Evolutionary conservation across 2,797 vertebrate genomes (phyloP).

Genomic region (Sebastes diploproa): DNA sequence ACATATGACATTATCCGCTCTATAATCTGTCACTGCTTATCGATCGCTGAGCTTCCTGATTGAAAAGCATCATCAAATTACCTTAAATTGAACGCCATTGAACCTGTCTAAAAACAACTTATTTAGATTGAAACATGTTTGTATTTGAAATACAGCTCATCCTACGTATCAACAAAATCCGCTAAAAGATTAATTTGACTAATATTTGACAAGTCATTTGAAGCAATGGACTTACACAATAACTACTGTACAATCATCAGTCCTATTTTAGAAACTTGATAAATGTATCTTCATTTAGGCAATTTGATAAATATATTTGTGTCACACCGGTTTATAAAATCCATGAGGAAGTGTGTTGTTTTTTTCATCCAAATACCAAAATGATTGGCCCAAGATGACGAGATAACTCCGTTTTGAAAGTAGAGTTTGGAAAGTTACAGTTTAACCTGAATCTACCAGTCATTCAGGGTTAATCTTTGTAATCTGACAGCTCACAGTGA

Average conservation of each 20-base stretch:
- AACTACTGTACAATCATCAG: neutral
- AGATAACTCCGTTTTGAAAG: conserved; percentile 51
- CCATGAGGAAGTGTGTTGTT: neutral
- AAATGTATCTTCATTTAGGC: neutral
- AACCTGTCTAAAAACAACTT: neutral
- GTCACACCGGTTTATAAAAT: neutral
- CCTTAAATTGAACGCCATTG: neutral
- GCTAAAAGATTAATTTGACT: neutral
- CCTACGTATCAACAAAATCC: neutral
- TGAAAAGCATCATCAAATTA: neutral
- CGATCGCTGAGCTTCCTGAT: neutral
- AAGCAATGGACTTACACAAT: neutral
- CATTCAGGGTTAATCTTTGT: conserved; percentile 65
- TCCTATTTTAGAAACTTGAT: neutral
- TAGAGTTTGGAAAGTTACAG: conserved; percentile 60
- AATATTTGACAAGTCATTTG: neutral
- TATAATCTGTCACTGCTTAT: neutral
- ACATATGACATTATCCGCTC: neutral
- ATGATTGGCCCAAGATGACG: neutral
- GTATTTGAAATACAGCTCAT: neutral
- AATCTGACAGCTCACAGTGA: conserved; percentile 50
- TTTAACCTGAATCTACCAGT: conserved; percentile 52
- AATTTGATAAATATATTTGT: neutral
- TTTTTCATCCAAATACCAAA: neutral
- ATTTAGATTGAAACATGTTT: neutral